Evolutionary conservation across 2,113 vertebrate species (phyloP).

Genomic region (Arvicanthis niloticus): DNA sequence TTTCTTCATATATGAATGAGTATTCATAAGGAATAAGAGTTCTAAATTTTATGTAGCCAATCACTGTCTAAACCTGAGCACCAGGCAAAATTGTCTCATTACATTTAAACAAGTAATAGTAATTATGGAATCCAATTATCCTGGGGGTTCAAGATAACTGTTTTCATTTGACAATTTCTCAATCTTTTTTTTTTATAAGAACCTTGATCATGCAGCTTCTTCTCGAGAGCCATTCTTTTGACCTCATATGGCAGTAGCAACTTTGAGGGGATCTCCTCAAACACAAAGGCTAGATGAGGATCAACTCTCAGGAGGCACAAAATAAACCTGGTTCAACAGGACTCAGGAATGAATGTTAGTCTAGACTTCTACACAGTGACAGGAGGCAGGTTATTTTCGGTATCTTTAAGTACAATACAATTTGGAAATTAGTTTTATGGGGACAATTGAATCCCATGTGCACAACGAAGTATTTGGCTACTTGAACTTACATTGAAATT

Average conservation of each 20-base stretch:
- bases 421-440: not conserved
- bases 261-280: not conserved
- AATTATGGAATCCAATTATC: not conserved
- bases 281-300: not conserved
- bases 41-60: not conserved
- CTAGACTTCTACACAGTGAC: not conserved
- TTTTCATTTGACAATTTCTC: not conserved
- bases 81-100: not conserved
- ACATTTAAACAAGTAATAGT: not conserved
- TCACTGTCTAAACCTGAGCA: not conserved
- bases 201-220: not conserved
- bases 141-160: not conserved
- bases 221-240: not conserved
- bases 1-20: constrained; percentile 1
- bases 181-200: not conserved
- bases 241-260: not conserved
- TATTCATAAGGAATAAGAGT: not conserved
- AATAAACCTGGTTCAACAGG: not conserved
- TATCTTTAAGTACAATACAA: not conserved
- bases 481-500: not conserved
- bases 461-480: not conserved
- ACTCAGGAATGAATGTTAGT: not conserved
- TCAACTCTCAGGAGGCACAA: not conserved
- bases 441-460: not conserved
- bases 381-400: not conserved